Conservation (phyloP, 2,113 vertebrate species). For the Panthera uncia region DNA sequence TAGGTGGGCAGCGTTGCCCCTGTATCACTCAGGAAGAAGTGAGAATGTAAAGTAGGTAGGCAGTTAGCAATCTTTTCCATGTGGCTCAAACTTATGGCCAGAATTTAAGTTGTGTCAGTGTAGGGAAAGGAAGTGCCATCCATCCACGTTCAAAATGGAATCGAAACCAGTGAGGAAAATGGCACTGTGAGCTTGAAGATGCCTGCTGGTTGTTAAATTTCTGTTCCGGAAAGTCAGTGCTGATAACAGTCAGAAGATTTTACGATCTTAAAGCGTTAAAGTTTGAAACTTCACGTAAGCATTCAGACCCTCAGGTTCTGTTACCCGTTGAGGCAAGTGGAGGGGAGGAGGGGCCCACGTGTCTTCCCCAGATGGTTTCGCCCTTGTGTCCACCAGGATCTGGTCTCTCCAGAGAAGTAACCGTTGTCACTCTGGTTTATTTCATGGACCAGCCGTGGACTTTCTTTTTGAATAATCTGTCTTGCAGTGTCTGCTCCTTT, state of each 20-base stretch:
- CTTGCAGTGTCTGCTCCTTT: too few relatives aligned
- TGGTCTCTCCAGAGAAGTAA: not conserved
- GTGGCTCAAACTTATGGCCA: not conserved
- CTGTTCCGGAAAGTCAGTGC: rapidly evolving
- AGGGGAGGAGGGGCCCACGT: not conserved
- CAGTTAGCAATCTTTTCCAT: not conserved
- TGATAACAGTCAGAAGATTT: not conserved
- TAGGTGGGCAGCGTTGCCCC: not conserved
- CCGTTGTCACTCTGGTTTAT: not conserved
- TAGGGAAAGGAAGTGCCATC: not conserved
- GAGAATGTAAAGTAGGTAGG: not conserved
- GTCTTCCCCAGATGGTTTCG: not conserved
- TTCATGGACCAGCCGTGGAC: not conserved
- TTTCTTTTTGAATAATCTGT: not conserved
- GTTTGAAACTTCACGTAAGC: not conserved
- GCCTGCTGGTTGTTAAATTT: not conserved
- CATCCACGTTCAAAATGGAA: not conserved
- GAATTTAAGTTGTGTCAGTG: not conserved
- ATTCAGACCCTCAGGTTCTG: too few relatives aligned
- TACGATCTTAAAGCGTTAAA: not conserved
- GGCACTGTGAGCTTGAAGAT: not conserved
- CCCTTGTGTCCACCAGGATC: not conserved
- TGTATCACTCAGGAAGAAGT: not conserved
- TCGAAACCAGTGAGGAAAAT: not conserved
- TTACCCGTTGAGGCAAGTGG: rapidly evolving